These are phyloP conservation scores for Heterodera schachtii DNA, from an alignment of 1,140 invertebrate genomes.

Conservation along the genomic window DNA sequence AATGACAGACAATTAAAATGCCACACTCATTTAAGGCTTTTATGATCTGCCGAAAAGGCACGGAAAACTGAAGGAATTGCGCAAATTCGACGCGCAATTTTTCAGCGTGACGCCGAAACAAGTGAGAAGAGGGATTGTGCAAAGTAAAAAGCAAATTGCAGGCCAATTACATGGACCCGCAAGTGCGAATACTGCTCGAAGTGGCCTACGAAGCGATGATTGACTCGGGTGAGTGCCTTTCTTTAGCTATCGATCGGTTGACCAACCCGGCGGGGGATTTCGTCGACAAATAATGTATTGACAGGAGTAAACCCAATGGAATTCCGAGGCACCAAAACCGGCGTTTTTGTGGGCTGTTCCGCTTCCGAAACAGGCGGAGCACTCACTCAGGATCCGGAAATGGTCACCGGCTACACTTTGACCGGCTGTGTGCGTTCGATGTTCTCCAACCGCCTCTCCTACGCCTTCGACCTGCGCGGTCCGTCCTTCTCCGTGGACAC, in stretches of 20 bases:
- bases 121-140: conserved; percentile 67
- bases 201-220: conserved; percentile 89
- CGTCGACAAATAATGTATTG: conserved; percentile 36
- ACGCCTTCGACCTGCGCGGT: conserved; percentile 81
- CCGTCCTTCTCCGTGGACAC: conserved; percentile 91
- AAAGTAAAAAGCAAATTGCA: conserved; percentile 77
- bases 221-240: conserved; percentile 78
- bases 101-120: conserved; percentile 72
- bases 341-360: conserved; percentile 66
- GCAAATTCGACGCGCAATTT: conserved; percentile 72
- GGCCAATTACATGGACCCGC: conserved; percentile 91
- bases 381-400: conserved; percentile 76
- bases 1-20: not conserved
- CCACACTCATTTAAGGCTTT: conserved; percentile 68
- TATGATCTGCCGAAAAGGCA: conserved; percentile 80
- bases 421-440: conserved; percentile 89
- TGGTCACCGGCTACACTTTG: conserved; percentile 83
- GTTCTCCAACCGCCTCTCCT: conserved; percentile 94
- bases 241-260: too few species aligned
- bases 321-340: conserved; percentile 66
- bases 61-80: conserved; percentile 86
- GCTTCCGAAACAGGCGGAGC: conserved; percentile 73
- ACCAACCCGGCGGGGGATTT: too few species aligned
- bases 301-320: conserved; percentile 74
- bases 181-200: conserved; percentile 86